phyloP scores from a whole-genome alignment of 1,140 invertebrate genomes.

The Scaptomyza graminum region DNA sequence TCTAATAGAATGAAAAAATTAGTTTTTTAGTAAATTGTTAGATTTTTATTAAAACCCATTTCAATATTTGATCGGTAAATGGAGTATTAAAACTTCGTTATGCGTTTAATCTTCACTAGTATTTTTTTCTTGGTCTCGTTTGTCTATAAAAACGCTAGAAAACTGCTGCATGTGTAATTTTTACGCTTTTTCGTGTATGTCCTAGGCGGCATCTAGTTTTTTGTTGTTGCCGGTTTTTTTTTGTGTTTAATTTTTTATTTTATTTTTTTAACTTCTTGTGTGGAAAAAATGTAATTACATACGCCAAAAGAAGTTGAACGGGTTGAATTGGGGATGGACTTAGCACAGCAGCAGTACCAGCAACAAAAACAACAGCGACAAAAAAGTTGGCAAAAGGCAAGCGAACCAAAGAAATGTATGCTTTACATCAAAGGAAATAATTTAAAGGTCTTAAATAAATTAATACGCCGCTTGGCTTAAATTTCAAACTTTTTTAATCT shows the following conservation, averaged over 20 bases:
- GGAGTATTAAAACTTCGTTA: constrained; percentile 6
- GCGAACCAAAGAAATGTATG: constrained; percentile 66
- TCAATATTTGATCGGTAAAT: not conserved
- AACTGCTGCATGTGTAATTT: constrained; percentile 79
- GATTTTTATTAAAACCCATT: too few relatives aligned
- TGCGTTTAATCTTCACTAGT: not conserved
- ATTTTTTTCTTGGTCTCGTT: constrained; percentile 20
- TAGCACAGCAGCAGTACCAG: constrained; percentile 46
- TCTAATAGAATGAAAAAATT: too few relatives aligned
- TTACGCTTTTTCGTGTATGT: constrained; percentile 59
- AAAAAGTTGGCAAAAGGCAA: constrained; percentile 28
- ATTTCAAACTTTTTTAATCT: constrained; percentile 81
- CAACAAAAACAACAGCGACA: constrained; percentile 22
- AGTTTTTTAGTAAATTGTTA: too few relatives aligned
- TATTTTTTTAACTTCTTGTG: constrained; percentile 35
- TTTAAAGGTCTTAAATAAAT: constrained; percentile 81
- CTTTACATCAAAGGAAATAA: constrained; percentile 80
- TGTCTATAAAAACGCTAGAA: constrained; percentile 57
- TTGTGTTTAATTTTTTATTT: constrained; percentile 29
- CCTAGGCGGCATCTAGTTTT: constrained; percentile 45
- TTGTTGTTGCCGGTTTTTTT: constrained; percentile 22
- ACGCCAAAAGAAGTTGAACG: constrained; percentile 70
- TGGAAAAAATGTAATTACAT: constrained; percentile 78
- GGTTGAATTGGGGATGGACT: constrained; percentile 40
- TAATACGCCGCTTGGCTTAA: constrained; percentile 71